Evolutionary conservation across 2,888 invertebrate genomes (phyloP), one percentile per base, ranked within the genome.

Genomic region (Cephus pulcher): DNA sequence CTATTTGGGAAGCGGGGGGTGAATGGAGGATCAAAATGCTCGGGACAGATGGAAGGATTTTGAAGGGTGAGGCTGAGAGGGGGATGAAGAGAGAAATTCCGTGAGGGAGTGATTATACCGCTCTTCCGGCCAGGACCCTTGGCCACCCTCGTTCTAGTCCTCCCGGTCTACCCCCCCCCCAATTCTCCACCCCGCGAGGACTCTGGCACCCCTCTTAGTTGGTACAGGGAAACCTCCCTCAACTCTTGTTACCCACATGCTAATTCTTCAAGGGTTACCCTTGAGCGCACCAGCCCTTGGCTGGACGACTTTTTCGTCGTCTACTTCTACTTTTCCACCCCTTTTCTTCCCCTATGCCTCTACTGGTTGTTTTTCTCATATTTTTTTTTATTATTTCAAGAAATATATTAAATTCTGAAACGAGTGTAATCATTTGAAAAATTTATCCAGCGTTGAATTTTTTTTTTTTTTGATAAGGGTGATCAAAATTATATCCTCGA

Each of bases 241-340:
- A 74, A 82, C 81, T 82, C 84, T 85, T 80, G 84, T 85, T 85
- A 85, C 84, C 81, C 82, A 82, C 85, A 86, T 85, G 85, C 84
- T 84, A 86, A 85, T 86, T 85, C 80, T 79, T 85, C 80, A 82
- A 84, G 85, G 77, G 80, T 76, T 23, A 33, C 30, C 12, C 30
- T 32, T 12, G n/a, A 12, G 34, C 33, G 11, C 35, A 40, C 40
- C 40, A 23, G 34, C 35, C n/a, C 74, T 74, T 12, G 74, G 23
- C 74, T n/a, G 34, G 74, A 74, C 33, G 74, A 33, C 74, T 70
- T 70, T 70, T 70, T 70, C 70, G 1, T 70, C 70, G 12, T 11
- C 33, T 30, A 30, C 70, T 70, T 70, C 15, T 40, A 15, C 15
- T 6, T 15, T 40, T 40, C 40, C 15, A 40, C 15, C 15, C 40